Evolutionary conservation across 2,888 invertebrate species (phyloP).

Genomic region (Volucella inflata): DNA sequence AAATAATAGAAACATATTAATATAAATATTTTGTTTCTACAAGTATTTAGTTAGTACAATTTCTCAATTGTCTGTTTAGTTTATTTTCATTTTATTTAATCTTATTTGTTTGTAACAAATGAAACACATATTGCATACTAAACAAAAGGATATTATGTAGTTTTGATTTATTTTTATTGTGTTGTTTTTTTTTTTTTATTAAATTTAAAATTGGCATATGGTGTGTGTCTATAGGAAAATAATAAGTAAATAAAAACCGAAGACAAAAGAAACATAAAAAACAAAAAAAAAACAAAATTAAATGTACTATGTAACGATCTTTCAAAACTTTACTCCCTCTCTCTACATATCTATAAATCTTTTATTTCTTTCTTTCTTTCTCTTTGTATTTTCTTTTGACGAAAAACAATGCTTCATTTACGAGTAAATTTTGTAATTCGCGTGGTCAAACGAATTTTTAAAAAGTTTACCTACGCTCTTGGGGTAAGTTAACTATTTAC

Average conservation of each 20-base stretch:
- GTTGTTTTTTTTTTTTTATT: conserved; percentile 12
- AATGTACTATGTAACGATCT: conserved; percentile 34
- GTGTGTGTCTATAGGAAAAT: conserved; percentile 56
- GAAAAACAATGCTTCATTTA: conserved; percentile 68
- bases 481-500: conserved; percentile 68
- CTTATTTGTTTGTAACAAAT: conserved; percentile 46
- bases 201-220: conserved; percentile 45
- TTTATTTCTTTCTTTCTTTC: conserved; percentile 57
- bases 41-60: conserved; percentile 69
- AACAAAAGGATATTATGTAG: conserved; percentile 66
- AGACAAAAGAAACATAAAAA: no score
- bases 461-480: conserved; percentile 59
- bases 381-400: conserved; percentile 46
- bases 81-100: conserved; percentile 16
- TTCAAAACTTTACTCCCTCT: conserved; percentile 46
- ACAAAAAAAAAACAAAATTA: not conserved
- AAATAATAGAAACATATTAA: conserved; percentile 10
- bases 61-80: conserved; percentile 33
- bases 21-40: conserved; percentile 60
- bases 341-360: conserved; percentile 47
- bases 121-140: conserved; percentile 73
- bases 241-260: not conserved
- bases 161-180: conserved; percentile 38
- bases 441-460: conserved; percentile 61
- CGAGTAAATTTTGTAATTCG: conserved; percentile 64